A percentile compares a stretch with the other conserved stretches of the same genome.
Conservation (phyloP, 2,888 invertebrate species). For the Melieria crassipennis region DNA sequence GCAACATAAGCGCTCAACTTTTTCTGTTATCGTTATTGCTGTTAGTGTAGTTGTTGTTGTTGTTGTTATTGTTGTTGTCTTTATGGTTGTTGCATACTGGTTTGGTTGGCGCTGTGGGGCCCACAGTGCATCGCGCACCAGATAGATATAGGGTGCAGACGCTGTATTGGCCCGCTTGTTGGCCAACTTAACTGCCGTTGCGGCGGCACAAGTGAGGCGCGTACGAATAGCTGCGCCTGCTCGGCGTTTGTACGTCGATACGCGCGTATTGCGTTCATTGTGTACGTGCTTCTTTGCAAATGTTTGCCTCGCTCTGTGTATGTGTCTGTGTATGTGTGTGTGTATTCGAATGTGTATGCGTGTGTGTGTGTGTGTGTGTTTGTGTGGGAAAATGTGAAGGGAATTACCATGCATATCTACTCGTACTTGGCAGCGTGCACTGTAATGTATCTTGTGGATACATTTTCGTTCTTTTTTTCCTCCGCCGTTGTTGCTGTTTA, state of each 20-base stretch:
- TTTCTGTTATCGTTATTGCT: neutral
- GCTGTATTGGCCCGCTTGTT: neutral
- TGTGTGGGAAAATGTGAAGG: slow-evolving; percentile 60
- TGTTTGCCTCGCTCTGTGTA: too few relatives aligned
- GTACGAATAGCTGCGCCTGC: neutral
- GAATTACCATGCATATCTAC: slow-evolving; percentile 48
- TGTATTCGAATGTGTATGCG: slow-evolving; percentile 29
- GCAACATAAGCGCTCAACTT: neutral
- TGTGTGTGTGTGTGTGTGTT: slow-evolving; percentile 45
- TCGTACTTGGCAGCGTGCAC: slow-evolving; percentile 34
- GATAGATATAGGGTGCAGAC: too few relatives aligned
- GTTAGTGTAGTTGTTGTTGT: slow-evolving; percentile 7
- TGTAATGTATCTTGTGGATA: slow-evolving; percentile 56
- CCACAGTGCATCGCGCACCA: neutral
- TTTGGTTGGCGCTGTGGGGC: slow-evolving; percentile 10
- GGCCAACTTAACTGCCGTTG: slow-evolving; percentile 33
- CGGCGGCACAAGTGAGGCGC: neutral
- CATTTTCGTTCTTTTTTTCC: slow-evolving; percentile 46
- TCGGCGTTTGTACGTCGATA: neutral
- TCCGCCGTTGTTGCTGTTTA: slow-evolving; percentile 24
- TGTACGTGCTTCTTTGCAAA: too few relatives aligned
- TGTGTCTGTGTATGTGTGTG: neutral
- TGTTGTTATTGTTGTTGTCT: slow-evolving; percentile 6
- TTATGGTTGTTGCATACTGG: neutral
- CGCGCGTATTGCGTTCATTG: too few relatives aligned